phyloP scores from a whole-genome alignment of 2,113 vertebrate species.

The Ptyas mucosa region DNA sequence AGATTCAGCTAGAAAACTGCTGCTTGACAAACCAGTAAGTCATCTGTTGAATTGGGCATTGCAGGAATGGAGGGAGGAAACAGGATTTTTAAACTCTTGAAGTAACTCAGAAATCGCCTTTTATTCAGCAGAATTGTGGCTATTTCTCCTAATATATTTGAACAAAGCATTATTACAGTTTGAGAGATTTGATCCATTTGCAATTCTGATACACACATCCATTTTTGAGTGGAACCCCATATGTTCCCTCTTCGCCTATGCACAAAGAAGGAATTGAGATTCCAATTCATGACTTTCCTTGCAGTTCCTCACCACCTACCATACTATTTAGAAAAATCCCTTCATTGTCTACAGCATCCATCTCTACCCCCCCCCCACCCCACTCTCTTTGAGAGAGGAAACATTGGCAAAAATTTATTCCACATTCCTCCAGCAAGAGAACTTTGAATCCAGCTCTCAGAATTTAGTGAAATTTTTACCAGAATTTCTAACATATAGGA shows the following conservation, averaged over 20 bases:
- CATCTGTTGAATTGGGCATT: background rate
- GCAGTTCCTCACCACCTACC: background rate
- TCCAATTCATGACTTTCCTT: background rate
- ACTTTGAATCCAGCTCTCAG: background rate
- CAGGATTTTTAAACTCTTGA: background rate
- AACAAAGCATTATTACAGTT: rapidly evolving
- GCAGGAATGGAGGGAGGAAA: background rate
- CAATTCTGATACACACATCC: slow-evolving; percentile 26
- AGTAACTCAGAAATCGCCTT: background rate
- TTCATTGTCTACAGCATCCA: background rate
- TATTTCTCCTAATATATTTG: background rate
- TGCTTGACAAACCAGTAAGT: background rate
- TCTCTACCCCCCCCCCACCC: too few species aligned
- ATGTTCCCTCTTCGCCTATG: background rate
- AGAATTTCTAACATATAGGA: slow-evolving; percentile 33
- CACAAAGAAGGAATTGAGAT: background rate
- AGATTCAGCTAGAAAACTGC: background rate
- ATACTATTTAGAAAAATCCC: background rate
- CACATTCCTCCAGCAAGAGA: background rate
- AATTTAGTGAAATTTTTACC: slow-evolving; percentile 42
- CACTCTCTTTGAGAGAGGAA: background rate
- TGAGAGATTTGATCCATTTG: slow-evolving; percentile 40
- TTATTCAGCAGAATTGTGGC: rapidly evolving
- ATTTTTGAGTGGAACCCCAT: background rate
- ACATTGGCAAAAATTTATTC: background rate